phyloP scores from a whole-genome alignment of 2,888 invertebrate species.

The Pristionchus fissidentatus region DNA sequence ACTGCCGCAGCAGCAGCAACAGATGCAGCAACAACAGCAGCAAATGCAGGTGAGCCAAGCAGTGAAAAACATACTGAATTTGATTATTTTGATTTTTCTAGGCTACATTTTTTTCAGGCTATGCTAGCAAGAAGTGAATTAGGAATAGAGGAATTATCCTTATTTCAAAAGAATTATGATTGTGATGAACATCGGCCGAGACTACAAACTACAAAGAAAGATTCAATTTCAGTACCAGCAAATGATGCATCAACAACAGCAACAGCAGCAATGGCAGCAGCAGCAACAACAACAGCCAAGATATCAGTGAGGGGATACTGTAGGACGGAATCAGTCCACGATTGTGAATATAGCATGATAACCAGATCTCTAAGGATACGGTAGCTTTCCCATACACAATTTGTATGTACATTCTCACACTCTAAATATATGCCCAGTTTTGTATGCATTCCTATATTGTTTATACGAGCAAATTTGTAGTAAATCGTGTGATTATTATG shows the following conservation, averaged over 20 bases:
- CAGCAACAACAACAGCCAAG: background rate
- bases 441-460: background rate
- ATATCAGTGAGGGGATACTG: background rate
- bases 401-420: background rate
- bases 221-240: background rate
- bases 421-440: background rate
- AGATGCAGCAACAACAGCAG: background rate
- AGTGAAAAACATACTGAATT: too few relatives aligned
- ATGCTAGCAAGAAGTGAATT: too few relatives aligned
- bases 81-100: too few relatives aligned
- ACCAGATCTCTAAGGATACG: background rate
- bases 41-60: background rate
- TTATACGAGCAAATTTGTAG: background rate
- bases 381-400: background rate
- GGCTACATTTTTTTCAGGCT: too few relatives aligned
- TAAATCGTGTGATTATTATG: too few relatives aligned
- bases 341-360: background rate
- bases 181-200: too few relatives aligned
- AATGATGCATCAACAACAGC: background rate
- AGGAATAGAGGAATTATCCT: too few relatives aligned
- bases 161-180: too few relatives aligned
- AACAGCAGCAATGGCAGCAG: constrained; percentile 13
- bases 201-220: background rate
- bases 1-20: background rate
- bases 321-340: background rate